phyloP scores from a whole-genome alignment of 2,888 invertebrate species.

The Philereme transversata region DNA sequence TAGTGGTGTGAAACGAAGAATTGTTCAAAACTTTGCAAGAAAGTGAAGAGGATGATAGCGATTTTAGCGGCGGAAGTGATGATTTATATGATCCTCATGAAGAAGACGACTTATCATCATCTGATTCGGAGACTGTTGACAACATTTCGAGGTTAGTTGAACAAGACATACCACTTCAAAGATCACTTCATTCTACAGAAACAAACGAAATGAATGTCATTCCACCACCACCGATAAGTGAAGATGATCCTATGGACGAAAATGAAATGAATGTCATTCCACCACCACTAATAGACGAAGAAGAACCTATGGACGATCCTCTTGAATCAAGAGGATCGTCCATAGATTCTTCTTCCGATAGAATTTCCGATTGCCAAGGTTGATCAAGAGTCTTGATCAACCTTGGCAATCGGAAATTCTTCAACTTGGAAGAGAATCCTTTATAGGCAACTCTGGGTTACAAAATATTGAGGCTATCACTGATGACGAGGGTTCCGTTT shows the following conservation, averaged over 20 bases:
- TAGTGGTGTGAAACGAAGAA: conserved; percentile 13
- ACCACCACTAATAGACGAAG: conserved; percentile 17
- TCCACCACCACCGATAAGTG: conserved; percentile 12
- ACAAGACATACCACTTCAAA: conserved; percentile 15
- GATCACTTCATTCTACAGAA: conserved; percentile 16
- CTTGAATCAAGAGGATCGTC: too few species aligned
- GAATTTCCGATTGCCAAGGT: conserved; percentile 16
- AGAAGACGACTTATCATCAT: conserved; percentile 15
- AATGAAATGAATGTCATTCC: conserved; percentile 14
- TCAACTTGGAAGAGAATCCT: conserved; percentile 16
- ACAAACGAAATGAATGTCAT: conserved; percentile 14
- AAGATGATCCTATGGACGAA: conserved; percentile 13
- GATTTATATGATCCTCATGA: conserved; percentile 14
- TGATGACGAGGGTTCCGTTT: conserved; percentile 9
- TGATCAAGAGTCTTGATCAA: conserved; percentile 17
- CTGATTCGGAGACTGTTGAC: conserved; percentile 15
- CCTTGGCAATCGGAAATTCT: conserved; percentile 16
- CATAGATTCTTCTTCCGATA: too few species aligned
- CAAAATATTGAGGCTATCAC: conserved; percentile 14
- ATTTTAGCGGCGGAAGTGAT: conserved; percentile 16
- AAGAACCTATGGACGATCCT: conserved; percentile 15
- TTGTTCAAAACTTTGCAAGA: conserved; percentile 12
- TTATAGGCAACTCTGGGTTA: conserved; percentile 16
- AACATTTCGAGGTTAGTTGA: conserved; percentile 13
- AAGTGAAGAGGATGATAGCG: conserved; percentile 15